Conservation (phyloP, 2,888 invertebrate genomes). For the Deroplatys truncata region DNA sequence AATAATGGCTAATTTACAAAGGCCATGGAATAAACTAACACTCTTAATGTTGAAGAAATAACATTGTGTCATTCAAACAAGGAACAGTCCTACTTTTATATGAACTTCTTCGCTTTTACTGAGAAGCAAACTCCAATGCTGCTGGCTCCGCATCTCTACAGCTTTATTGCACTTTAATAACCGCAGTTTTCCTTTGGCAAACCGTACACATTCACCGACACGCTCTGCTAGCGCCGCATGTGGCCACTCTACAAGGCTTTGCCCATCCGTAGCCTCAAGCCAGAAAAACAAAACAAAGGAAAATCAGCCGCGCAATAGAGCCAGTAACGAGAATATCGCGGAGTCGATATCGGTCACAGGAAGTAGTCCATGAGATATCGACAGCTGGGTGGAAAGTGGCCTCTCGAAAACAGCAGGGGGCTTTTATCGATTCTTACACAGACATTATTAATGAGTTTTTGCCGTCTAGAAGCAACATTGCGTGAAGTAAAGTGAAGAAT, state of each 20-base stretch:
- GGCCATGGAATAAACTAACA: too few relatives aligned
- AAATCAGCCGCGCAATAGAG: not conserved
- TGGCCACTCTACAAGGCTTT: not conserved
- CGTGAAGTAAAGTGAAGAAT: not conserved
- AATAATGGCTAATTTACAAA: too few relatives aligned
- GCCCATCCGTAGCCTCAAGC: not conserved
- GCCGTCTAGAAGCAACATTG: not conserved
- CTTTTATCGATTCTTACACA: not conserved
- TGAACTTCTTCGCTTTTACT: too few relatives aligned
- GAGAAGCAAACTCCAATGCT: too few relatives aligned
- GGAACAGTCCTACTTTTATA: too few relatives aligned
- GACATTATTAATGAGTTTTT: not conserved
- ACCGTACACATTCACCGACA: not conserved
- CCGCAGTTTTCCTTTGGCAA: too few relatives aligned
- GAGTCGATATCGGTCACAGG: not conserved
- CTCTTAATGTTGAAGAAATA: too few relatives aligned
- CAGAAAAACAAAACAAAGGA: not conserved
- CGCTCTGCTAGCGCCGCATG: not conserved
- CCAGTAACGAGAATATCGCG: not conserved
- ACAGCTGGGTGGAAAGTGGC: not conserved
- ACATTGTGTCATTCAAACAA: too few relatives aligned
- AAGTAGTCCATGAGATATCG: not conserved
- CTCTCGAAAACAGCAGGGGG: not conserved
- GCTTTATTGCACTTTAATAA: too few relatives aligned
- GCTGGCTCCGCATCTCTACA: too few relatives aligned